Percentiles rank a stretch among this genome's conserved stretches.
Evolutionary conservation across 2,797 vertebrate species (phyloP).

Genomic region (Centroberyx gerrardi): DNA sequence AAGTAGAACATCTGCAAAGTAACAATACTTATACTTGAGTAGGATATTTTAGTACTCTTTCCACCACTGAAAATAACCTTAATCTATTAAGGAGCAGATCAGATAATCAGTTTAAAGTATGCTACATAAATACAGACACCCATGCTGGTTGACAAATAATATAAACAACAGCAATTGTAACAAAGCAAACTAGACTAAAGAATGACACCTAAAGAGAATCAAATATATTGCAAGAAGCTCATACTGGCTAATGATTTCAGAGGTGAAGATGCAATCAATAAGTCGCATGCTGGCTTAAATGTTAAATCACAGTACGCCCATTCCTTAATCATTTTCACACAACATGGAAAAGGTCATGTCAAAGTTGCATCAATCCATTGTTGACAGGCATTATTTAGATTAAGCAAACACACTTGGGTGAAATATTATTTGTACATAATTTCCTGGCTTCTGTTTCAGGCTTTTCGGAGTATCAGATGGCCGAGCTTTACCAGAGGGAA

Average conservation of each 20-base stretch:
- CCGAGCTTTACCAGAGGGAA: not conserved
- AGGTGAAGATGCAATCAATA: constrained; percentile 78
- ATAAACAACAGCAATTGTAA: not conserved
- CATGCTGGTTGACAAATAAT: not conserved
- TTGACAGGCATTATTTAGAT: constrained; percentile 64
- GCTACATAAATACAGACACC: not conserved
- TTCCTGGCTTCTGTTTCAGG: not conserved
- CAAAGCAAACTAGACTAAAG: constrained; percentile 11
- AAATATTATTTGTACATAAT: constrained; percentile 12
- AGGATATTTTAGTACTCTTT: too few species aligned
- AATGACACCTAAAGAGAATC: constrained; percentile 40
- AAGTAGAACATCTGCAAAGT: too few species aligned
- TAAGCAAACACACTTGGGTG: constrained; percentile 51
- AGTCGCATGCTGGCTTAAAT: constrained; percentile 78
- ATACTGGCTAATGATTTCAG: constrained; percentile 65
- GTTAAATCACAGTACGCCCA: constrained; percentile 82
- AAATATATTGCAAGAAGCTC: constrained; percentile 50
- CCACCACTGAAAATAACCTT: not conserved
- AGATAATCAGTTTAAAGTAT: not conserved
- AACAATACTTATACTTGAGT: too few species aligned
- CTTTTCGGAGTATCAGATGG: not conserved
- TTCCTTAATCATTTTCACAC: constrained; percentile 82
- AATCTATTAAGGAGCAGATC: not conserved
- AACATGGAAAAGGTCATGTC: constrained; percentile 83
- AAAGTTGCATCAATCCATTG: constrained; percentile 63